These are phyloP conservation scores for Indicator maculatus DNA, from an alignment of 2,113 vertebrate genomes.

Conservation along the genomic window DNA sequence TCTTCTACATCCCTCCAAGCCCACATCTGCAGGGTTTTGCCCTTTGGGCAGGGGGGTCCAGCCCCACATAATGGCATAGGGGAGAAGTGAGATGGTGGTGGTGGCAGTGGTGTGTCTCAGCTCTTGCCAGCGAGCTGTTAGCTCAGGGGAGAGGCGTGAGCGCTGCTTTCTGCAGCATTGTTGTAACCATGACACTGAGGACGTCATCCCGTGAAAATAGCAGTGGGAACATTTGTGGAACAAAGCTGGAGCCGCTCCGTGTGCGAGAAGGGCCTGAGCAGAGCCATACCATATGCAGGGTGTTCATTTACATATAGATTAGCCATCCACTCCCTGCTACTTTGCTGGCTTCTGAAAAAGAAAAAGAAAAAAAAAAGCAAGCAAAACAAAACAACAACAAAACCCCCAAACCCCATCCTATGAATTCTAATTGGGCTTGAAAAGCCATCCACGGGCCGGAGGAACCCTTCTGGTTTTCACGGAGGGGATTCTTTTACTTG, in stretches of 20 bases:
- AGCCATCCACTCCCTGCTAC: background rate
- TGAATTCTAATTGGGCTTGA: background rate
- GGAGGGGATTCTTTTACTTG: background rate
- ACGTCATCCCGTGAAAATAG: constrained; percentile 64
- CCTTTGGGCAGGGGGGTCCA: background rate
- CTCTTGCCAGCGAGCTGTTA: background rate
- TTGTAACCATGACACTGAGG: constrained; percentile 70
- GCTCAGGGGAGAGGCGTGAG: constrained; percentile 26
- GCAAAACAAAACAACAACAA: background rate
- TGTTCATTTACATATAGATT: background rate
- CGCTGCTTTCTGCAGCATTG: constrained; percentile 36
- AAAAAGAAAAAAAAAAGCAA: too few relatives aligned
- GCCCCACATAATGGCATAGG: background rate
- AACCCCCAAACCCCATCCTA: too few relatives aligned
- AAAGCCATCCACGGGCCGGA: accelerated
- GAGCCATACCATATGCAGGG: background rate
- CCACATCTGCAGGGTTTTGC: accelerated
- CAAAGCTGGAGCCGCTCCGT: constrained; percentile 39
- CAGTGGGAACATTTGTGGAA: constrained; percentile 45
- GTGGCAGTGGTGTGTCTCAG: background rate
- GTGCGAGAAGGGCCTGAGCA: background rate
- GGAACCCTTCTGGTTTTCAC: accelerated
- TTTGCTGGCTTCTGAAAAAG: too few relatives aligned
- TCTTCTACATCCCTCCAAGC: accelerated
- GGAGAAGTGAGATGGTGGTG: background rate